Base-by-base conservation (phyloP, 2,113 vertebrate species). In the Pluvianellus socialis region DNA sequence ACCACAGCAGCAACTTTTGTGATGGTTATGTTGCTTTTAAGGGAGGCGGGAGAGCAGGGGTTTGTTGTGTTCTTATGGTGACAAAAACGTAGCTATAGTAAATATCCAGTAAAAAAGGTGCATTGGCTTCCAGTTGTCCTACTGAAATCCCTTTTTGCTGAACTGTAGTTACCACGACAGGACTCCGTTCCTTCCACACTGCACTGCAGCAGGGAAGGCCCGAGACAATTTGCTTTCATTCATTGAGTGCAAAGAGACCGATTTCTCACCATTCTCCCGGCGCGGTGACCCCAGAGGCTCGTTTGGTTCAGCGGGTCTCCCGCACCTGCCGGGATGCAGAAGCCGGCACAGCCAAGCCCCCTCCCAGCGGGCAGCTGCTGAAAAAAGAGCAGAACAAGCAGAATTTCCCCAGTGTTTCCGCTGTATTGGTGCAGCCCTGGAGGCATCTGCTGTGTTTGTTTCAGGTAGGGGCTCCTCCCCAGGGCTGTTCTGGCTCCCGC, bases 141-240 rank as follows among this genome's bases (percentile, higher is more conserved):
- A 50, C 49, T 9, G 12, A 50, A 50, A 24, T 22, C 28, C 61
- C 23, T 75, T 92, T 72, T 27, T 44, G n/a, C 81, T 38, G 50
- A 77, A 30, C 56, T 4, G 9, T 4, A 19, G 2, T 44, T 53
- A 40, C 2, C 1, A 4, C 8, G 1, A 4, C 1, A 66, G 33
- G 19, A 52, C 71, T 40, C 73, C 47, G 9, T 68, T 82, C 59
- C 42, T 62, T 73, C 47, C 50, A 14, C 59, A 4, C 28, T 23
- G 50, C 42, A 12, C n/a, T n/a, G 11, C 0, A 0, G 47, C 76
- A 79, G 77, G 79, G 65, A 56, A 79, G 49, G 44, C 56, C 35
- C 3, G 38, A 62, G 58, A 32, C 52, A 35, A 61, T 72, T 35
- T 75, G 56, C 44, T 17, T 89, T 63, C 68, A 18, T 63, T 62